phyloP scores from a whole-genome alignment of 2,113 vertebrate species.

The Scophthalmus maximus region DNA sequence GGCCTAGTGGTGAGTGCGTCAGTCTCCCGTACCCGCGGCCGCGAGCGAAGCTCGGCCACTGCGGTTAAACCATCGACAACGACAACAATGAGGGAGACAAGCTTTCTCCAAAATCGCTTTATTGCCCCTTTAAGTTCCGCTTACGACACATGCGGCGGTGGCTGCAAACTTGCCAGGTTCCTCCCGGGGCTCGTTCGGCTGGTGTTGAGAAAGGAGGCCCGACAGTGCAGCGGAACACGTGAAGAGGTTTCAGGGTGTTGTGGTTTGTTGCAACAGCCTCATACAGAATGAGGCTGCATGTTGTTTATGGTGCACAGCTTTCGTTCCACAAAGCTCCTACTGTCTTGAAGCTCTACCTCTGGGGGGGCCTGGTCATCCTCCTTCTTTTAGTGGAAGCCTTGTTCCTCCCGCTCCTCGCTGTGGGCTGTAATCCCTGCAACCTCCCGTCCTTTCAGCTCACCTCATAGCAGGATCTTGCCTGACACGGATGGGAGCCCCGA shows the following conservation, averaged over 20 bases:
- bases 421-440: slow-evolving; percentile 45
- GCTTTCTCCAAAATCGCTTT: too few species aligned
- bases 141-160: too few species aligned
- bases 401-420: slow-evolving; percentile 6
- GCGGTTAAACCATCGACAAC: too few species aligned
- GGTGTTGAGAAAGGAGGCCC: slow-evolving; percentile 27
- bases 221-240: slow-evolving; percentile 7
- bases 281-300: slow-evolving; percentile 13
- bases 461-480: slow-evolving; percentile 31
- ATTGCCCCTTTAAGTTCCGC: too few species aligned
- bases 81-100: too few species aligned
- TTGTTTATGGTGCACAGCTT: slow-evolving; percentile 17
- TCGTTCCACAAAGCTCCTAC: slow-evolving; percentile 19
- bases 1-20: too few species aligned
- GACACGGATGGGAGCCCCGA: slow-evolving; percentile 43
- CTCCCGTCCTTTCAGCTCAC: slow-evolving; percentile 53
- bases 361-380: slow-evolving; percentile 29
- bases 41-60: too few species aligned
- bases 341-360: slow-evolving; percentile 31
- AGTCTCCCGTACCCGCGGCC: too few species aligned
- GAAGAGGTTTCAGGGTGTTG: slow-evolving; percentile 13
- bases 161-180: too few species aligned
- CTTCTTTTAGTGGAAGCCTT: slow-evolving; percentile 35
- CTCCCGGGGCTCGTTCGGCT: slow-evolving; percentile 16
- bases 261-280: neutral